Evolutionary conservation across 1,140 invertebrate species (phyloP), one percentile per base, ranked within the genome.

Genomic region (Littorina saxatilis): DNA sequence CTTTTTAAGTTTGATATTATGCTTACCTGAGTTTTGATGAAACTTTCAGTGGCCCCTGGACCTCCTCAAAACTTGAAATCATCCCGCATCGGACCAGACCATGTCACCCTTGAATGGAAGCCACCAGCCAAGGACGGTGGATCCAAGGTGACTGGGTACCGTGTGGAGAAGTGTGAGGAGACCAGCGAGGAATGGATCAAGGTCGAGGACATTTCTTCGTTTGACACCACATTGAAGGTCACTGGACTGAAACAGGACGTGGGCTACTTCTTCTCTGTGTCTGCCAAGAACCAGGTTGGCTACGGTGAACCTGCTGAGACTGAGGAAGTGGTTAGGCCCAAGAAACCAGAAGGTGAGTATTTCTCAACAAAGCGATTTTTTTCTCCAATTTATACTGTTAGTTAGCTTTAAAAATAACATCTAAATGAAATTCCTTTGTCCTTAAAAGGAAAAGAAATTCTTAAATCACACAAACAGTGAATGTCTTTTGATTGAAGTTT

Each of bases 261-360:
- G 88, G 98, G 99, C 92, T 99, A 99, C 89, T 96, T 98, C 92
- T 99, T 99, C 94, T 95, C 98, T 81, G 95, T 99, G 0, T 96
- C 97, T 91, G 98, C 98, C 39, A 96, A 99, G 0, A 99, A 99
- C 92, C 98, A 98, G 90, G 98, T 96, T 39, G 98, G 98, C 39
- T 95, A 95, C 82, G 96, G 97, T 80, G 97, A 99, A 92, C 98
- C 98, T 0, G 96, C 95, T 81, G 92, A 95, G 82, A 95, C 96
- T n/a, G 95, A 96, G 87, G 96, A 84, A 63, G 80, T 88, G 15
- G 80, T 90, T 27, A 87, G 82, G 52, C 88, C 88, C 15, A 89
- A 90, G 76, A 87, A 86, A 82, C 87, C 86, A 29, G 84, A 85
- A 84, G 88, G 89, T 91, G 61, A 55, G 81, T 75, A 9, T 17